Evolutionary conservation across 2,113 vertebrate species (phyloP), one percentile per base, ranked within the genome.

Genomic region (Pelvicachromis taeniatus): DNA sequence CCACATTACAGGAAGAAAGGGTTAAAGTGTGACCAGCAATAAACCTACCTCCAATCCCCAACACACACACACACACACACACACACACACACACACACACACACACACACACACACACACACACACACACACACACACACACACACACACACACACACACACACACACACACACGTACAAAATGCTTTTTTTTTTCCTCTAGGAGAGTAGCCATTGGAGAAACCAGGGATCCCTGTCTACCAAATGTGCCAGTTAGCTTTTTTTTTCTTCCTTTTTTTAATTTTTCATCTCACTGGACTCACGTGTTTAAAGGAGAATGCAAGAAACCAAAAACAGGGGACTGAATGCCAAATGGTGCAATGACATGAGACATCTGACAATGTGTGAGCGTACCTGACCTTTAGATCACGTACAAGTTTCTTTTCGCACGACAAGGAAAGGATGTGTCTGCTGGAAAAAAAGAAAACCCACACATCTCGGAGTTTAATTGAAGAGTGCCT

Each of bases 191-290:
- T 21, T 31, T 65, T 65, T 21, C 55, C 23, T 58, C 55, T n/a
- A 92, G 90, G 94, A 96, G 86, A 95, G 90, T 87, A 95, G 93
- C 94, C 94, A 93, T 95, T 78, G 75, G 80, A 92, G 87, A 42
- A 86, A 92, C 79, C 88, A 94, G 93, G 91, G 88, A 95, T 92
- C 82, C 59, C 82, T 78, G 58, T 87, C 86, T 85, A 91, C 93
- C 93, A 91, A 88, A 95, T 92, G 95, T 96, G 95, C 96, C 96
- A 96, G 93, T 95, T 93, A 88, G 45, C 87, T 4, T 75, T 70
- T 48, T 70, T 7, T 59, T 33, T 42, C 90, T 87, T 59, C 82
- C 65, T 86, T 61, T 88, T 33, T 33, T 33, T 6, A 9, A 73
- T 68, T 73, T 91, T 91, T 59, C 55, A 83, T 93, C 89, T 88